Percentiles rank a stretch among this genome's conserved stretches.
Conservation (phyloP, 1,140 invertebrate genomes). For the Drosophila truncata region DNA sequence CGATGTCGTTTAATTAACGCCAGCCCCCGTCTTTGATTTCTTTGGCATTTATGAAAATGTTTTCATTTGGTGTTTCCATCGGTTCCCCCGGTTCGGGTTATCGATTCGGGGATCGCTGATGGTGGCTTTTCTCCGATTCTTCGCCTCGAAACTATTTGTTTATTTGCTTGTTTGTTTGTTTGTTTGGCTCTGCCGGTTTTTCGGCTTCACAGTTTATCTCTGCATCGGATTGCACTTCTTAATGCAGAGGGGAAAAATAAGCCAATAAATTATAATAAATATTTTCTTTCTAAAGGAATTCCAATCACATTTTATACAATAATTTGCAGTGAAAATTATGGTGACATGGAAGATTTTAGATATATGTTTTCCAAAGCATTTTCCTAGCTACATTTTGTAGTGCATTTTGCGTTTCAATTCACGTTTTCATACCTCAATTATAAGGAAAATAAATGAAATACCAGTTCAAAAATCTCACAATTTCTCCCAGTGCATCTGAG, state of each 20-base stretch:
- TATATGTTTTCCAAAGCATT: too few species aligned
- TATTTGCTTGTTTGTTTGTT: constrained; percentile 31
- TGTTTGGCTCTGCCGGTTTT: constrained; percentile 21
- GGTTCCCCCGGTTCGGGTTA: constrained; percentile 22
- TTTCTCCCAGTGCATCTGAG: constrained; percentile 20
- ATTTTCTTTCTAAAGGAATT: too few species aligned
- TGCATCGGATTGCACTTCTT: constrained; percentile 28
- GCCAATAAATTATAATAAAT: background rate
- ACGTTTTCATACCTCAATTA: too few species aligned
- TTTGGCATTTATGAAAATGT: constrained; percentile 80
- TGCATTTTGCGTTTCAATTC: too few species aligned
- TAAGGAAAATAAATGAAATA: too few species aligned
- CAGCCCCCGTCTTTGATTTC: constrained; percentile 29
- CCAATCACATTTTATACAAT: background rate
- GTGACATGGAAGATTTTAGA: too few species aligned
- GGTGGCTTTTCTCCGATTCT: constrained; percentile 33
- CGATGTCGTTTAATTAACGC: constrained; percentile 77
- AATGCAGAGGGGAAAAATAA: background rate
- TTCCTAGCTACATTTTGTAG: too few species aligned
- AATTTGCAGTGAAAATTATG: background rate
- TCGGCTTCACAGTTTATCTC: constrained; percentile 20
- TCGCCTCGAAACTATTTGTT: constrained; percentile 17
- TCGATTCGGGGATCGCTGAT: constrained; percentile 50
- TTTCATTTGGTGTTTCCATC: constrained; percentile 59
- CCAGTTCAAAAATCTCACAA: fast-evolving